Conservation (phyloP, 2,113 vertebrate species). For the Colaptes auratus region DNA sequence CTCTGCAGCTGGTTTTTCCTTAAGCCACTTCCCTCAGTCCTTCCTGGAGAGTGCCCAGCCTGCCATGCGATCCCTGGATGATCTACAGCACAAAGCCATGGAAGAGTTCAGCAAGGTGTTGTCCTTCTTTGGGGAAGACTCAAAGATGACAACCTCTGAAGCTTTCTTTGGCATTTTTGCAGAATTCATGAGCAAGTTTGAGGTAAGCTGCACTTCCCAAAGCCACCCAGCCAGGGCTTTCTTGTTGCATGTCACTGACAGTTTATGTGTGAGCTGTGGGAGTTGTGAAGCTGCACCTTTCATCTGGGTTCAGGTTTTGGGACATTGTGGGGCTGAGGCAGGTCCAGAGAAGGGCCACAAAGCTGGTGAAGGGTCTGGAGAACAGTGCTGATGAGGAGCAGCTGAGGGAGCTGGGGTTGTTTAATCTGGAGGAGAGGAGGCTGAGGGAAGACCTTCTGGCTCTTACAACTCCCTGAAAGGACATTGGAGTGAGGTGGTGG, state of each 20-base stretch:
- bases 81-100: constrained; percentile 89
- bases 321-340: too few species aligned
- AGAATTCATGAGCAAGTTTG: constrained; percentile 96
- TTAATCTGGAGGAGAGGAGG: too few species aligned
- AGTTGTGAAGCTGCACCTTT: not conserved
- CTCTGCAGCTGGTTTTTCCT: constrained; percentile 29
- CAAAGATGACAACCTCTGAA: constrained; percentile 90
- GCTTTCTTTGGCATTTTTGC: constrained; percentile 96
- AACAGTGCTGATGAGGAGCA: too few species aligned
- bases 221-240: not conserved
- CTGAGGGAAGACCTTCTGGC: too few species aligned
- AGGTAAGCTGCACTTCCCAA: constrained; percentile 77
- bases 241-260: not conserved
- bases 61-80: constrained; percentile 86
- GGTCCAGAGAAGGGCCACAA: too few species aligned
- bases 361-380: too few species aligned
- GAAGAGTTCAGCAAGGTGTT: constrained; percentile 91
- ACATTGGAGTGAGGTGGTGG: too few species aligned
- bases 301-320: too few species aligned
- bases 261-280: not conserved
- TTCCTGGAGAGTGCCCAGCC: constrained; percentile 95
- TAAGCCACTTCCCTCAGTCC: constrained; percentile 78
- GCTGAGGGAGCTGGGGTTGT: too few species aligned
- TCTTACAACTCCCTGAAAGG: too few species aligned
- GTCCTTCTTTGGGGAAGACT: constrained; percentile 94